Percentiles rank a stretch among this genome's conserved stretches.
Evolutionary conservation across 2,797 vertebrate species (phyloP).

Genomic region (Etheostoma nigrum): DNA sequence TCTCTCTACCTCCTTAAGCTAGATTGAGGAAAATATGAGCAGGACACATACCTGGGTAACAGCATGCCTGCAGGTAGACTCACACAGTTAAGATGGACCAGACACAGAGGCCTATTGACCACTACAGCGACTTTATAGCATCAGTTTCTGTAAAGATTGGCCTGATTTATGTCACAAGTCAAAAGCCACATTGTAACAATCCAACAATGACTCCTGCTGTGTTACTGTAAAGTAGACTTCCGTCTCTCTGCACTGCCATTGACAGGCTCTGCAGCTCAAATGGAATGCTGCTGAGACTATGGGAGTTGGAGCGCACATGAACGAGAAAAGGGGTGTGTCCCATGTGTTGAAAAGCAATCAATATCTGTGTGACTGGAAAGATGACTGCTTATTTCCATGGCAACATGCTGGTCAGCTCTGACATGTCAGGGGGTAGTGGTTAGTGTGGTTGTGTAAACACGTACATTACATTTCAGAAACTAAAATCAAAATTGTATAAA

Average conservation of each 20-base stretch:
- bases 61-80: slow-evolving; percentile 40
- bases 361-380: slow-evolving; percentile 68
- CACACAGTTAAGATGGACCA: neutral
- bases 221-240: slow-evolving; percentile 54
- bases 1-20: slow-evolving; percentile 49
- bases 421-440: slow-evolving; percentile 51
- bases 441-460: slow-evolving; percentile 43
- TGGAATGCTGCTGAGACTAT: slow-evolving; percentile 51
- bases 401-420: slow-evolving; percentile 61
- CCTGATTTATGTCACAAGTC: slow-evolving; percentile 68
- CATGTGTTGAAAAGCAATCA: slow-evolving; percentile 68
- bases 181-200: slow-evolving; percentile 55
- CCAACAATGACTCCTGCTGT: slow-evolving; percentile 57
- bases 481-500: neutral
- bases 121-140: slow-evolving; percentile 27
- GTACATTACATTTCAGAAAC: neutral
- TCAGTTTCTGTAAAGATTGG: slow-evolving; percentile 51
- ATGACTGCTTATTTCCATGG: slow-evolving; percentile 76
- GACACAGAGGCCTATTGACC: slow-evolving; percentile 42
- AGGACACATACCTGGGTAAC: slow-evolving; percentile 39
- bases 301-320: slow-evolving; percentile 22
- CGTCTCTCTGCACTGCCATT: slow-evolving; percentile 28
- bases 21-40: slow-evolving; percentile 50
- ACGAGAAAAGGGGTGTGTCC: slow-evolving; percentile 30
- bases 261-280: slow-evolving; percentile 45